Percentiles rank a stretch among this genome's conserved stretches.
These are phyloP conservation scores for Thymelicus lineola DNA, from an alignment of 2,888 invertebrate species.

Conservation along the genomic window DNA sequence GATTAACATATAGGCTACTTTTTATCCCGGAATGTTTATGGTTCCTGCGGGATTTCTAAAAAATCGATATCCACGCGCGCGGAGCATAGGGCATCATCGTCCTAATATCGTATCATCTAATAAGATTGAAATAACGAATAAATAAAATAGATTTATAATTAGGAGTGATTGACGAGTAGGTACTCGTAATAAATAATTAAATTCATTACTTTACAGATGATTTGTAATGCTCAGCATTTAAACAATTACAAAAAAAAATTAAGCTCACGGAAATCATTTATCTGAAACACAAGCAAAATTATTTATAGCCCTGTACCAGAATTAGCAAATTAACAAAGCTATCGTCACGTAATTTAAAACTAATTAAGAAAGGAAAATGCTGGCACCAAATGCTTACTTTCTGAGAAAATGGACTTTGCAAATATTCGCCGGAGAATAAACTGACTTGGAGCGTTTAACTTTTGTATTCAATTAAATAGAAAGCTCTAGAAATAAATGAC, in stretches of 20 bases:
- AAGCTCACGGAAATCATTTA: background rate
- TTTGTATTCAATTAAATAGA: constrained; percentile 82
- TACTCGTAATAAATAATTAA: too few species aligned
- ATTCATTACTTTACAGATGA: too few species aligned
- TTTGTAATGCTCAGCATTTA: background rate
- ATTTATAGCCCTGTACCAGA: constrained; percentile 57
- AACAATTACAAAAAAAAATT: constrained; percentile 1
- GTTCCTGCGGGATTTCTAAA: too few species aligned
- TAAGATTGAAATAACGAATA: too few species aligned
- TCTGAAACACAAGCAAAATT: constrained; percentile 15
- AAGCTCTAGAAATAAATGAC: constrained; percentile 72
- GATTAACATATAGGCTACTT: too few species aligned
- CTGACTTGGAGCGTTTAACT: constrained; percentile 76
- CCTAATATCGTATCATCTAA: too few species aligned
- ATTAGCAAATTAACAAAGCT: constrained; percentile 77
- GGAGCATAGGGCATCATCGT: too few species aligned
- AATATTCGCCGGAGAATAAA: constrained; percentile 74
- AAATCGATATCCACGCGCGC: too few species aligned
- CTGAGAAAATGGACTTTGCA: constrained; percentile 77
- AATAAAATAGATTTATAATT: too few species aligned
- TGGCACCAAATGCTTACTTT: constrained; percentile 74
- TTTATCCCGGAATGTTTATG: too few species aligned
- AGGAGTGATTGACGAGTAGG: too few species aligned
- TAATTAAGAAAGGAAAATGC: constrained; percentile 81
- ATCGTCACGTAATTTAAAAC: constrained; percentile 81